These are phyloP conservation scores for Ormyrus thymus DNA, from an alignment of 2,888 invertebrate genomes.

Conservation along the genomic window DNA sequence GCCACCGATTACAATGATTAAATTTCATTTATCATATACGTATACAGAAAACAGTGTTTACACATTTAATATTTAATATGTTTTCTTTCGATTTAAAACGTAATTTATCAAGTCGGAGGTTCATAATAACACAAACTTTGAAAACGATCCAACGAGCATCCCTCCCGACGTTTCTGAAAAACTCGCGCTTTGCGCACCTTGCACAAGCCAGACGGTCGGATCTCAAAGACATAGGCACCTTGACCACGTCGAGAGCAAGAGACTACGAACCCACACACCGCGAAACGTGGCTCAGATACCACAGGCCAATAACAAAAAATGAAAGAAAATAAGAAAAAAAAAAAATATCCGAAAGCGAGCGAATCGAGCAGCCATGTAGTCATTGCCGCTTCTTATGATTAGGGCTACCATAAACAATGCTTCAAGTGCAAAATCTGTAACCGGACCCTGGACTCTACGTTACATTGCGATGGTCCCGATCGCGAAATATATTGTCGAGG, in stretches of 20 bases:
- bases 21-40: too few species aligned
- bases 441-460: conserved; percentile 89
- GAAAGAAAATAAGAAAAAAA: conserved; percentile 14
- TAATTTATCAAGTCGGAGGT: too few species aligned
- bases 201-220: too few species aligned
- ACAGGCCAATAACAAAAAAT: not conserved
- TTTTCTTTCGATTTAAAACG: too few species aligned
- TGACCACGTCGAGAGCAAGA: conserved; percentile 10
- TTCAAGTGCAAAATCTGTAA: conserved; percentile 92
- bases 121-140: too few species aligned
- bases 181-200: too few species aligned
- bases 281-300: not conserved
- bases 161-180: too few species aligned
- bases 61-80: too few species aligned
- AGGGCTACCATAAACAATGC: conserved; percentile 93
- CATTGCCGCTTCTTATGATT: conserved; percentile 74
- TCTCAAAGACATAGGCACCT: not conserved
- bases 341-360: not conserved
- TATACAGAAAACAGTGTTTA: too few species aligned
- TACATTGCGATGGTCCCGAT: conserved; percentile 95
- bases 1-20: too few species aligned
- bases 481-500: conserved; percentile 94
- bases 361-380: conserved; percentile 55
- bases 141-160: too few species aligned
- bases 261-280: not conserved